A percentile compares a stretch with the other conserved stretches of the same genome.
Evolutionary conservation across 2,797 vertebrate genomes (phyloP).

Genomic region (Acanthis flammea): DNA sequence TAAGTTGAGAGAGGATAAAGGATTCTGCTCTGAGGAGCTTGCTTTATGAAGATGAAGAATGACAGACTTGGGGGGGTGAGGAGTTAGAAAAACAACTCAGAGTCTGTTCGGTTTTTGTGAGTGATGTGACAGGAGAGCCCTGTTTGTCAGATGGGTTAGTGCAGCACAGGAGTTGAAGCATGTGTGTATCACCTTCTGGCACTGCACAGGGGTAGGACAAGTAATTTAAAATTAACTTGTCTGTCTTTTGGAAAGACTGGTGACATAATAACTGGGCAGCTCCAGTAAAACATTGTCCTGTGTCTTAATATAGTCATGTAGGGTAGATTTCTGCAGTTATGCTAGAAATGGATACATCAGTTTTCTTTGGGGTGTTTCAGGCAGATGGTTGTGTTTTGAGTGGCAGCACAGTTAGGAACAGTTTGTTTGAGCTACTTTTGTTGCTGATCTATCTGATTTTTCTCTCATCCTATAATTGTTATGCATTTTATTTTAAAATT

Average conservation of each 20-base stretch:
- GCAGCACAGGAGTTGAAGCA: background rate
- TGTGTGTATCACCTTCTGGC: background rate
- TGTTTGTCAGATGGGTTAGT: background rate
- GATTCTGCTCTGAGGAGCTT: background rate
- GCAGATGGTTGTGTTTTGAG: background rate
- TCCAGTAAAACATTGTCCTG: background rate
- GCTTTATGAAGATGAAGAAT: background rate
- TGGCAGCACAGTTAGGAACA: background rate
- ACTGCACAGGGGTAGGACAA: background rate
- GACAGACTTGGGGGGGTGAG: background rate
- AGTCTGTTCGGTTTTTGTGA: background rate
- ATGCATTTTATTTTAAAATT: background rate
- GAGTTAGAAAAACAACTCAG: background rate
- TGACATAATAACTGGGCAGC: background rate
- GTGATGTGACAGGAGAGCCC: background rate
- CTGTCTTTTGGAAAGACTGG: background rate
- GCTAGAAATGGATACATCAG: rapidly evolving
- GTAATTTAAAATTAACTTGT: background rate
- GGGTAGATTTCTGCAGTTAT: background rate
- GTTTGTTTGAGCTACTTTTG: background rate
- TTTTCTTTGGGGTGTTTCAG: background rate
- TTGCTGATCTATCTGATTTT: background rate
- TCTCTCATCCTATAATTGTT: background rate
- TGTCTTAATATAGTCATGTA: background rate
- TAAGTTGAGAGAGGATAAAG: background rate